Evolutionary conservation across 2,888 invertebrate species (phyloP).

Genomic region (Euproctis similis): DNA sequence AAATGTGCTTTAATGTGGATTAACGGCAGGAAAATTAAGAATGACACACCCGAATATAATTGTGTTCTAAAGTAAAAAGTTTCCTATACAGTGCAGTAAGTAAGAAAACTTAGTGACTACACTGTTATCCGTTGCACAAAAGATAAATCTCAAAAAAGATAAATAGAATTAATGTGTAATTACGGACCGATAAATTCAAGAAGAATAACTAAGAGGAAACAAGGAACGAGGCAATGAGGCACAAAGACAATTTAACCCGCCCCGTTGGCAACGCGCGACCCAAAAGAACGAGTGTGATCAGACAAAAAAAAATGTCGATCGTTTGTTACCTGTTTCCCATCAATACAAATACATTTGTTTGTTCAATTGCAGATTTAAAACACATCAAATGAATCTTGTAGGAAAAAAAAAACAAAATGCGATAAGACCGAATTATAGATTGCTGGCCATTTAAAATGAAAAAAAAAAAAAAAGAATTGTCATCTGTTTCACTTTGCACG

Average conservation of each 20-base stretch:
- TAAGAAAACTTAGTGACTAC: too few species aligned
- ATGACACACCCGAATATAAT: too few species aligned
- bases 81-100: too few species aligned
- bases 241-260: constrained; percentile 25
- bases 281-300: constrained; percentile 32
- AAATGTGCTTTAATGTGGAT: too few species aligned
- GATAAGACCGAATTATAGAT: constrained; percentile 63
- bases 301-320: constrained; percentile 30
- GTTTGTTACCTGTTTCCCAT: constrained; percentile 42
- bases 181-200: constrained; percentile 16
- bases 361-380: constrained; percentile 58
- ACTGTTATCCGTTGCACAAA: too few species aligned
- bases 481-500: constrained; percentile 51
- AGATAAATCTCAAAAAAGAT: too few species aligned
- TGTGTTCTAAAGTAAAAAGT: too few species aligned
- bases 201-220: constrained; percentile 16
- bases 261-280: constrained; percentile 21
- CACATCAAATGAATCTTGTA: constrained; percentile 55
- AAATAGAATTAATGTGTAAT: constrained; percentile 3
- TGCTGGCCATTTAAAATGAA: constrained; percentile 63
- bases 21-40: too few species aligned
- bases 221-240: constrained; percentile 19
- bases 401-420: too few species aligned
- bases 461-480: too few species aligned
- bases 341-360: constrained; percentile 55